These are phyloP conservation scores for Trachurus trachurus DNA, from an alignment of 2,797 vertebrate species.

Conservation along the genomic window DNA sequence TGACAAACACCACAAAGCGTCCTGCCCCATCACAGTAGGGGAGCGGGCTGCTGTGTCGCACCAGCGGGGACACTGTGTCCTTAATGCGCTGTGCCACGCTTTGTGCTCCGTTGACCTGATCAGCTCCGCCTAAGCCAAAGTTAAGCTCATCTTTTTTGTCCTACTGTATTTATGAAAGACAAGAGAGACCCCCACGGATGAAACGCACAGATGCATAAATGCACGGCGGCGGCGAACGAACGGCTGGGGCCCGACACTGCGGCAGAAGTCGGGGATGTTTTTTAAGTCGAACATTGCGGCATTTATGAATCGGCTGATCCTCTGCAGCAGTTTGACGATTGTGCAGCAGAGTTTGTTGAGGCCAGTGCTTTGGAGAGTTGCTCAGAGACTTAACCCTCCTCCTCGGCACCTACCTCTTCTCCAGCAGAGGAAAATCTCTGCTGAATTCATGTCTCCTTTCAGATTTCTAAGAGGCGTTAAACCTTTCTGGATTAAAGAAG, in stretches of 20 bases:
- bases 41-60: conserved; percentile 23
- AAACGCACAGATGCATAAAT: conserved; percentile 18
- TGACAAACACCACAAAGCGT: conserved; percentile 44
- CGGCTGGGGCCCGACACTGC: neutral
- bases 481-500: conserved; percentile 88
- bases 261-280: conserved; percentile 1
- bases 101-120: conserved; percentile 68
- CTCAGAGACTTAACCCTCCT: conserved; percentile 76
- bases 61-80: conserved; percentile 62
- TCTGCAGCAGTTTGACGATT: conserved; percentile 60
- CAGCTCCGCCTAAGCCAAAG: conserved; percentile 51
- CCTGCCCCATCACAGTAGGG: conserved; percentile 15
- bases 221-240: neutral
- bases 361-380: conserved; percentile 72
- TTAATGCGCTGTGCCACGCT: conserved; percentile 51
- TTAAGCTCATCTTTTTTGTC: conserved; percentile 68
- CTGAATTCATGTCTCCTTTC: conserved; percentile 86
- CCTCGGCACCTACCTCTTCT: conserved; percentile 66
- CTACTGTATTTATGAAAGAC: conserved; percentile 48
- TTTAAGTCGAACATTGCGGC: conserved; percentile 31
- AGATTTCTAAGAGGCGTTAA: conserved; percentile 86
- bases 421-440: conserved; percentile 78
- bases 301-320: conserved; percentile 59
- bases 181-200: neutral
- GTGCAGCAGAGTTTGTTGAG: conserved; percentile 71